These are phyloP conservation scores for Cyanistes caeruleus DNA, from an alignment of 2,113 vertebrate species.

Conservation along the genomic window DNA sequence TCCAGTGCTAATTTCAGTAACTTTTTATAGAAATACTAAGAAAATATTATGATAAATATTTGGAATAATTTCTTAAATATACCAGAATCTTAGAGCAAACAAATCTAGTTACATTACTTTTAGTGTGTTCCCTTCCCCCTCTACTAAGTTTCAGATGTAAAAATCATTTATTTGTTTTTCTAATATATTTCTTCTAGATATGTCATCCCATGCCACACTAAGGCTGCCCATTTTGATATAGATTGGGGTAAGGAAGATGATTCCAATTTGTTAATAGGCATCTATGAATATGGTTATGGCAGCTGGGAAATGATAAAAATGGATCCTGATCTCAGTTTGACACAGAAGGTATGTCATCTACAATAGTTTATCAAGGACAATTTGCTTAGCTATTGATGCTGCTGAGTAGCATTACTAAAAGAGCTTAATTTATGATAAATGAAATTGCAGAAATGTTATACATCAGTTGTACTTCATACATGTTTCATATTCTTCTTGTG, in stretches of 20 bases:
- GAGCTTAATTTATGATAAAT: background rate
- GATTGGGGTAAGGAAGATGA: constrained; percentile 98
- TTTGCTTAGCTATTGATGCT: background rate
- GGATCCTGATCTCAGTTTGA: constrained; percentile 98
- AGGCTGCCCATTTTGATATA: constrained; percentile 98
- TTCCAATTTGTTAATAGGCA: constrained; percentile 95
- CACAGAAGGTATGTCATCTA: constrained; percentile 86
- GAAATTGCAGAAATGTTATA: background rate
- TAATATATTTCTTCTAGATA: constrained; percentile 79
- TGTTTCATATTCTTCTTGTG: background rate
- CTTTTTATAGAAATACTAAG: background rate
- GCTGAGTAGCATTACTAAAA: background rate
- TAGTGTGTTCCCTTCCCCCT: background rate
- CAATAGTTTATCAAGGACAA: background rate
- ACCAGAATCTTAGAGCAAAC: background rate
- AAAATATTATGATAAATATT: background rate
- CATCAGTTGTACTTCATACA: accelerated
- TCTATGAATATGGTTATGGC: constrained; percentile 98
- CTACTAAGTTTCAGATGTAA: background rate
- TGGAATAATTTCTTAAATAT: background rate
- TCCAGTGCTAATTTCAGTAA: background rate
- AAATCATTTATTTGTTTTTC: background rate
- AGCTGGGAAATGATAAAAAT: constrained; percentile 99
- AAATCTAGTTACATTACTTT: background rate
- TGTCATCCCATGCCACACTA: constrained; percentile 91